Evolutionary conservation across 2,797 vertebrate species (phyloP), one percentile per base, ranked within the genome.

Genomic region (Anas flavirostris): DNA sequence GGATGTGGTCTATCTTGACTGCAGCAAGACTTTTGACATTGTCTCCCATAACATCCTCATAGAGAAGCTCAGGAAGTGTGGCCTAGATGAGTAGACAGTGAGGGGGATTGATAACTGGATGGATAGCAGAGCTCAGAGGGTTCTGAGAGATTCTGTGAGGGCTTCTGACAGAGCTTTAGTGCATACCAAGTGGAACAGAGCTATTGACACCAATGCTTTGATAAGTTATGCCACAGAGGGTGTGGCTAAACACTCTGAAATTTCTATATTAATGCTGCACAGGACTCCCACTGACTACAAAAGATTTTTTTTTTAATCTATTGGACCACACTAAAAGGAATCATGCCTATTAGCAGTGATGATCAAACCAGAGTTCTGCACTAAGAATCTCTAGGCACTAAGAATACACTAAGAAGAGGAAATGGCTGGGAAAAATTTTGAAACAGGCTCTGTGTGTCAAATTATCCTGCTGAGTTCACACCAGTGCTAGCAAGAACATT

Each of bases 291-390:
- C 26, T 33, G 25, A 64, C 3, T 86, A 46, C 12, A 50, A 25
- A 25, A 25, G 23, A 43, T 48, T 48, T 48, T 73, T 33, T 33
- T 77, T 59, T 91, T n/a, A 43, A 43, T 6, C 26, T 44, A 2
- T 7, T 7, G 43, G 58, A 33, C 28, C 59, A 17, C 6, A 52
- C 4, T 29, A 74, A 77, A 67, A 37, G 33, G 6, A 37, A 67
- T 59, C 17, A 16, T 9, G 3, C 4, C 11, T 14, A 8, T 22
- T 17, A 67, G 39, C 26, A 86, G 29, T 0, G 0, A 67, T 28
- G 46, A 43, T 77, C 12, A 82, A 73, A 81, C 0, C 1, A 41
- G 25, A 64, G 6, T 28, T 88, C 53, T 74, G 58, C 1, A 5
- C 44, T 37, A 37, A 29, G 33, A 52, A 69, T 29, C 33, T 19